Evolutionary conservation across 2,797 vertebrate species (phyloP).

Genomic region (Microhierax caerulescens): DNA sequence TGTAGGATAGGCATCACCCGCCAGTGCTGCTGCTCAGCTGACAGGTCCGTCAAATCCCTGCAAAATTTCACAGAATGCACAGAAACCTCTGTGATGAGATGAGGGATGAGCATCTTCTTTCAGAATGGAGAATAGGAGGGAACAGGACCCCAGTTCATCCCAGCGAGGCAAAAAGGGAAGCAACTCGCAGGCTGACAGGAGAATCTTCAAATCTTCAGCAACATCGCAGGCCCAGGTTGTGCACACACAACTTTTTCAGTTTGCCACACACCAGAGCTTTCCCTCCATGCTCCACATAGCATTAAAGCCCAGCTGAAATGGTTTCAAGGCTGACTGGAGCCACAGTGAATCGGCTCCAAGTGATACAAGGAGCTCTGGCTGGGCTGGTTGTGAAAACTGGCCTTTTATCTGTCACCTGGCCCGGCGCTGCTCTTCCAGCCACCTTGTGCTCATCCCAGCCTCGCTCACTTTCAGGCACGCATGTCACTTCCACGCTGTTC

Average conservation of each 20-base stretch:
- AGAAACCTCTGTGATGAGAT: background rate
- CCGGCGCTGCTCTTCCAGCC: background rate
- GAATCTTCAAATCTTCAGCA: background rate
- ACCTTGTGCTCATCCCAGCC: background rate
- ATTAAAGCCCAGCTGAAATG: background rate
- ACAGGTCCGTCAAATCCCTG: background rate
- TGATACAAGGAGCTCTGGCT: background rate
- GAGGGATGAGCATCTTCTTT: background rate
- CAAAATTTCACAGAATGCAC: background rate
- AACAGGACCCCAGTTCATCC: background rate
- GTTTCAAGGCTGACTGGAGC: background rate
- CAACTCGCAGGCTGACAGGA: background rate
- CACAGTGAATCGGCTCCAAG: background rate
- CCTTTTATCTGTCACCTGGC: background rate
- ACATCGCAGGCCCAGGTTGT: background rate
- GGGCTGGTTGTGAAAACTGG: background rate
- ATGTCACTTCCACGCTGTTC: background rate
- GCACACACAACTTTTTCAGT: background rate
- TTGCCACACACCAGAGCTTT: background rate
- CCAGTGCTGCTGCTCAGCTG: background rate
- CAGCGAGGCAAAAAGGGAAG: background rate
- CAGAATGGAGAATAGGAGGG: background rate
- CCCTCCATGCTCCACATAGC: background rate
- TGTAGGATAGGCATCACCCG: background rate
- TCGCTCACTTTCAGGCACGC: background rate